Base-by-base conservation (phyloP, 2,888 invertebrate genomes). In the Campoplex nolae region DNA sequence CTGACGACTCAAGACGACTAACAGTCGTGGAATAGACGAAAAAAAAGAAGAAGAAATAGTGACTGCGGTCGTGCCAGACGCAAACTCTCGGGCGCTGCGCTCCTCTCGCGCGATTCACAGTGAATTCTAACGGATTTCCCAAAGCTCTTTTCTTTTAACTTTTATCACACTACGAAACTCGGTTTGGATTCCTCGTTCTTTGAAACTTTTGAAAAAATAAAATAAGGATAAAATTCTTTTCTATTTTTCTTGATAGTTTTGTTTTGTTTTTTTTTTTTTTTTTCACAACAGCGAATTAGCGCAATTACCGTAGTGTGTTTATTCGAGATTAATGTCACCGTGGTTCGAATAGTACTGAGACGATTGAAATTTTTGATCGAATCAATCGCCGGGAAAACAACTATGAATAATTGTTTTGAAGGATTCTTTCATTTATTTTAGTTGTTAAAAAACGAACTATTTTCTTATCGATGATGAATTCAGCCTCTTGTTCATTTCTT, bases 61-160 rank as follows among this genome's bases (percentile, higher is more conserved):
- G 42, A 48, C 11, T 73, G 77, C 38, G 81, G 67, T 80, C 76
- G 83, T 77, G 77, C 84, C 71, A 81, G 77, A 74, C 80, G 73
- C 45, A 58, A 78, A 77, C 58, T 73, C 77, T 38, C 74, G 32
- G 23, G 62, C 32, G 45, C 16, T 58, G 62, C 32, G 45, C 16
- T 58, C 62, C 35, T 56, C 11, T 73, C n/a, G 48, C 74, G 35
- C 67, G 67, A 81, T 84, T 84, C 77, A 48, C 73, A 73, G 42
- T 58, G 83, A 86, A 62, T 84, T 70, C 77, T 54, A 68, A 83
- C 71, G 67, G 65, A 70, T 76, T 65, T 70, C 48, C 28, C 45
- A 38, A 48, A 80, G 62, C 48, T 42, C 38, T 58, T 70, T 54
- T 45, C 51, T 74, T 42, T 79, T n/a, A 54, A 56, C 68, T 76